These are phyloP conservation scores for Poeciliopsis gracilis DNA, from an alignment of 2,797 vertebrate species.

Conservation along the genomic window DNA sequence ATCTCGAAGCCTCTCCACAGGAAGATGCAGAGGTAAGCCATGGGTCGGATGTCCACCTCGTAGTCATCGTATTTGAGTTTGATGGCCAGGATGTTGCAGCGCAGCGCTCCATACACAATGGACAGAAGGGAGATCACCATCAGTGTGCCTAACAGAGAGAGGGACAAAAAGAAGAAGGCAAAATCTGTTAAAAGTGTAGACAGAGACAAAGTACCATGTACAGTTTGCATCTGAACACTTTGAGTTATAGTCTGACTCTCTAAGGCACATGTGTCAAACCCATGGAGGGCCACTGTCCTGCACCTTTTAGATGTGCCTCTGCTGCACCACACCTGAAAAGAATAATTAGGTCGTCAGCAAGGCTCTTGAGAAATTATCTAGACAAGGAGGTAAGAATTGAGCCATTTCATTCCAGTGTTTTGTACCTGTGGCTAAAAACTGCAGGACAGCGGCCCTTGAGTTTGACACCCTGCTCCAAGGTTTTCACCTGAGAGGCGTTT, in stretches of 20 bases:
- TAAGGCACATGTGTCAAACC: constrained; percentile 2
- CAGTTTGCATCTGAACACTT: constrained; percentile 11
- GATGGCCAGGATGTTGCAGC: constrained; percentile 98
- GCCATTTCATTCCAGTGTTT: too few species aligned
- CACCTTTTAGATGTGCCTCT: too few species aligned
- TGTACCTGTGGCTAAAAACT: too few species aligned
- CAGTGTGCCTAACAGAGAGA: constrained; percentile 81
- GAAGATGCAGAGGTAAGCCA: constrained; percentile 93
- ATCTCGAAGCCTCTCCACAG: constrained; percentile 98
- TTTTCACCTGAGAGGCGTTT: constrained; percentile 29
- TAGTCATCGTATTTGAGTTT: constrained; percentile 98
- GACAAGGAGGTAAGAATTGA: too few species aligned
- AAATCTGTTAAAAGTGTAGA: background rate
- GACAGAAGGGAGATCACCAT: constrained; percentile 95
- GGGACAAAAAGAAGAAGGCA: constrained; percentile 5
- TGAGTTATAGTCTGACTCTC: constrained; percentile 42
- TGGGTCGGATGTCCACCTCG: constrained; percentile 86
- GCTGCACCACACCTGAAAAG: too few species aligned
- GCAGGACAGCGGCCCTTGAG: too few species aligned
- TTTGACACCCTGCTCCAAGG: too few species aligned
- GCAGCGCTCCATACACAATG: constrained; percentile 95
- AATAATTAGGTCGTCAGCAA: too few species aligned
- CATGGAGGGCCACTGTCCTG: too few species aligned
- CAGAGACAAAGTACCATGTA: background rate
- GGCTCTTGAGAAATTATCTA: too few species aligned